Evolutionary conservation across 2,888 invertebrate genomes (phyloP).

Genomic region (Diarsia rubi): DNA sequence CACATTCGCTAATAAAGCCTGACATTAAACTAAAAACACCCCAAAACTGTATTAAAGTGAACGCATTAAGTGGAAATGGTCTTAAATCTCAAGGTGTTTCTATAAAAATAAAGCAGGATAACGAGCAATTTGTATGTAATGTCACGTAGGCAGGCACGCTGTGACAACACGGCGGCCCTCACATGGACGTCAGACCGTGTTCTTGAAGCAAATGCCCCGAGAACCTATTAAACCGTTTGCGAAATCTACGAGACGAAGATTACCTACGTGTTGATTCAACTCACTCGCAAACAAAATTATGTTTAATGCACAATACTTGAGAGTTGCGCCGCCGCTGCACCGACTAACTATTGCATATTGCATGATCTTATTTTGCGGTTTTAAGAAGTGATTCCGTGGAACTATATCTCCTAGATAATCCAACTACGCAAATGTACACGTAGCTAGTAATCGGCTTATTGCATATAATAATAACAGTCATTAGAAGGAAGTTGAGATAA

Average conservation of each 20-base stretch:
- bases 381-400: conserved; percentile 40
- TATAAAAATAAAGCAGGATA: conserved; percentile 76
- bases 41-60: conserved; percentile 46
- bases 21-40: conserved; percentile 32
- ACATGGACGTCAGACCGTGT: conserved; percentile 74
- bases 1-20: background rate
- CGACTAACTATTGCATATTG: conserved; percentile 38
- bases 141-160: conserved; percentile 79
- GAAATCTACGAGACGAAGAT: conserved; percentile 72
- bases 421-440: conserved; percentile 54
- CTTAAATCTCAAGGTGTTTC: conserved; percentile 78
- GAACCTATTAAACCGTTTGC: conserved; percentile 76
- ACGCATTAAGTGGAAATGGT: conserved; percentile 67
- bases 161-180: conserved; percentile 81
- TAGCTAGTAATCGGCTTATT: conserved; percentile 60
- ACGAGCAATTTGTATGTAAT: conserved; percentile 77
- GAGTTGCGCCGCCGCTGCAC: conserved; percentile 6
- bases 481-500: conserved; percentile 67
- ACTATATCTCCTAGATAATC: conserved; percentile 49
- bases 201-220: conserved; percentile 78
- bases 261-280: conserved; percentile 55
- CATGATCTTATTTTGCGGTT: conserved; percentile 45
- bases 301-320: conserved; percentile 26
- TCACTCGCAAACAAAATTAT: conserved; percentile 36
- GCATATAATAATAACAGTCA: conserved; percentile 67